These are phyloP conservation scores for Drosophila lutescens DNA, from an alignment of 2,888 invertebrate genomes.

Conservation along the genomic window DNA sequence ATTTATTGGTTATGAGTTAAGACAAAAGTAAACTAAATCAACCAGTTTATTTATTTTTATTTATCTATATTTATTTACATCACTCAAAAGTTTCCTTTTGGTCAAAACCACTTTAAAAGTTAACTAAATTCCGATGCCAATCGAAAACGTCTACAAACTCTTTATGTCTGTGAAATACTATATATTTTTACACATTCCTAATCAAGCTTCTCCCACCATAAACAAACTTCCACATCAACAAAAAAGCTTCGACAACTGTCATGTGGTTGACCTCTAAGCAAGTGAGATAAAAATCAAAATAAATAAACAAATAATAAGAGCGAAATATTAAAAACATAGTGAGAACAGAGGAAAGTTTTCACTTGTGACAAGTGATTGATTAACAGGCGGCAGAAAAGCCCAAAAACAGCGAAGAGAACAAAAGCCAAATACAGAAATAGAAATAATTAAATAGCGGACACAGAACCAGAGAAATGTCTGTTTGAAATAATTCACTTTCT, in stretches of 20 bases:
- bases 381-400: constrained; percentile 43
- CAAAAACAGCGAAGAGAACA: constrained; percentile 30
- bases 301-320: constrained; percentile 52
- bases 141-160: background rate
- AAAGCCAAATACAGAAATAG: constrained; percentile 36
- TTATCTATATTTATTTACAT: background rate
- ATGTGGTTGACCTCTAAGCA: constrained; percentile 71
- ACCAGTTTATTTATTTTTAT: no score
- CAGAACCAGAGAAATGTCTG: constrained; percentile 16
- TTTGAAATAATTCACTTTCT: constrained; percentile 20
- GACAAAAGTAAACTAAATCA: no score
- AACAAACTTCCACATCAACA: constrained; percentile 23
- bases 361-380: constrained; percentile 68
- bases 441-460: constrained; percentile 10
- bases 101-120: background rate
- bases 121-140: background rate
- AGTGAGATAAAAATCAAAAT: constrained; percentile 34
- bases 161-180: background rate
- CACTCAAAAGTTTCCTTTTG: background rate
- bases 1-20: no score
- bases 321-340: constrained; percentile 1
- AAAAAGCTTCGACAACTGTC: constrained; percentile 33
- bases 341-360: constrained; percentile 4
- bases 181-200: constrained; percentile 14
- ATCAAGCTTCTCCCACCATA: constrained; percentile 15